Evolutionary conservation across 1,140 invertebrate genomes (phyloP).

Genomic region (Adelges cooleyi): DNA sequence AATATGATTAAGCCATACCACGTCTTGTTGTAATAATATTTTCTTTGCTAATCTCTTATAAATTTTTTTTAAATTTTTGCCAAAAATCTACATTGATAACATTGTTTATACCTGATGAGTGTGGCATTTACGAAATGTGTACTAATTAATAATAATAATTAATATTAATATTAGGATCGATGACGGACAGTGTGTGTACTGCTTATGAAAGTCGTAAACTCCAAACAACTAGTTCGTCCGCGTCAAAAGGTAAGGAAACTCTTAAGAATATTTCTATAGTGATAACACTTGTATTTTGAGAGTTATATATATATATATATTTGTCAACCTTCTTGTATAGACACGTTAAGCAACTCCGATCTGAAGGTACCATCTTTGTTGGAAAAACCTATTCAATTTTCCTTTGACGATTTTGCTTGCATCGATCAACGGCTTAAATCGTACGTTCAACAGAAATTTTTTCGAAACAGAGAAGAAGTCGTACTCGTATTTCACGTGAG

Average conservation of each 20-base stretch:
- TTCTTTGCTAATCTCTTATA: too few relatives aligned
- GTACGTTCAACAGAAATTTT: slow-evolving; percentile 41
- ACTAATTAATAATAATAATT: neutral
- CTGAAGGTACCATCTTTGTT: slow-evolving; percentile 17
- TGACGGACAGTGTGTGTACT: slow-evolving; percentile 50
- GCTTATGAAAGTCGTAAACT: slow-evolving; percentile 42
- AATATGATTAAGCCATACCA: too few relatives aligned
- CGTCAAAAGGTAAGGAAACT: slow-evolving; percentile 17
- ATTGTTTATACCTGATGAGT: too few relatives aligned
- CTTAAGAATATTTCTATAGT: neutral
- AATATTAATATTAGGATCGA: slow-evolving; percentile 37
- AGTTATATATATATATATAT: too few relatives aligned
- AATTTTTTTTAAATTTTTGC: too few relatives aligned
- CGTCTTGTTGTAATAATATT: too few relatives aligned
- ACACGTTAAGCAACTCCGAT: neutral
- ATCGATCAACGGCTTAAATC: slow-evolving; percentile 48
- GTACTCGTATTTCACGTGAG: slow-evolving; percentile 43
- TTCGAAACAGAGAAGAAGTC: slow-evolving; percentile 46
- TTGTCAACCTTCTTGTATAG: neutral
- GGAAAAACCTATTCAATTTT: slow-evolving; percentile 40
- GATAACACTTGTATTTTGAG: neutral
- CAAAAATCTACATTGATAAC: too few relatives aligned
- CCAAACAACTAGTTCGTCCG: neutral
- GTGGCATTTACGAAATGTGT: too few relatives aligned
- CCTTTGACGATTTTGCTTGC: slow-evolving; percentile 44